phyloP scores from a whole-genome alignment of 2,888 invertebrate genomes.

The Phymatocera aterrima region DNA sequence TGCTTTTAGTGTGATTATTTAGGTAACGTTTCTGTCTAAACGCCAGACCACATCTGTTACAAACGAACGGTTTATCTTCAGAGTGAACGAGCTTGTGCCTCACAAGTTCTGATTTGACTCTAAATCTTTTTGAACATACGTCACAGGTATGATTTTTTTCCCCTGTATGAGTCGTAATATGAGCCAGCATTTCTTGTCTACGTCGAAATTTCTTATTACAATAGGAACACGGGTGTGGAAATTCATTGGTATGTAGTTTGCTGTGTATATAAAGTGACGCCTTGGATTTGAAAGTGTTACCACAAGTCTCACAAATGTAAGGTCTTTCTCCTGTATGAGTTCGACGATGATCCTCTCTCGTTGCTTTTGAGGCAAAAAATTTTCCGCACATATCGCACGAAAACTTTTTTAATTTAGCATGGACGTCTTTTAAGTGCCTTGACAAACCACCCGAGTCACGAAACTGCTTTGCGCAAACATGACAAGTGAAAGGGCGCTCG shows the following conservation, averaged over 20 bases:
- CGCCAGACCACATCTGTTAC: constrained; percentile 74
- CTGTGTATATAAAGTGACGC: constrained; percentile 75
- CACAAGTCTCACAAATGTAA: constrained; percentile 75
- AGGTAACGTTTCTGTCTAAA: constrained; percentile 78
- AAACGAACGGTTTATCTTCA: constrained; percentile 76
- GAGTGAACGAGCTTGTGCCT: constrained; percentile 78
- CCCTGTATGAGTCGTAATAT: constrained; percentile 72
- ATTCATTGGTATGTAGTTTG: constrained; percentile 74
- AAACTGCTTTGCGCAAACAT: constrained; percentile 73
- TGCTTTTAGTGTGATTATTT: constrained; percentile 76
- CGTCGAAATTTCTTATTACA: constrained; percentile 79
- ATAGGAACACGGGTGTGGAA: constrained; percentile 73
- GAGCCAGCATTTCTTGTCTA: constrained; percentile 76
- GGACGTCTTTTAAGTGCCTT: constrained; percentile 71
- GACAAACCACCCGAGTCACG: constrained; percentile 70
- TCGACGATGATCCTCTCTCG: constrained; percentile 71
- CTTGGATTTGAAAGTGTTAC: constrained; percentile 74
- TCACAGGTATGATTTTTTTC: constrained; percentile 77
- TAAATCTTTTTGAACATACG: constrained; percentile 76
- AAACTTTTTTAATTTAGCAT: constrained; percentile 69
- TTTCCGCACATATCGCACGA: constrained; percentile 68
- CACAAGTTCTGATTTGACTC: constrained; percentile 78
- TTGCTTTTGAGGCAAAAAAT: constrained; percentile 70
- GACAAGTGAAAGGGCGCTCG: constrained; percentile 72
- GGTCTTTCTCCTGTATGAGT: constrained; percentile 71